phyloP scores from a whole-genome alignment of 2,888 invertebrate species.

The Copidosoma aretas region DNA sequence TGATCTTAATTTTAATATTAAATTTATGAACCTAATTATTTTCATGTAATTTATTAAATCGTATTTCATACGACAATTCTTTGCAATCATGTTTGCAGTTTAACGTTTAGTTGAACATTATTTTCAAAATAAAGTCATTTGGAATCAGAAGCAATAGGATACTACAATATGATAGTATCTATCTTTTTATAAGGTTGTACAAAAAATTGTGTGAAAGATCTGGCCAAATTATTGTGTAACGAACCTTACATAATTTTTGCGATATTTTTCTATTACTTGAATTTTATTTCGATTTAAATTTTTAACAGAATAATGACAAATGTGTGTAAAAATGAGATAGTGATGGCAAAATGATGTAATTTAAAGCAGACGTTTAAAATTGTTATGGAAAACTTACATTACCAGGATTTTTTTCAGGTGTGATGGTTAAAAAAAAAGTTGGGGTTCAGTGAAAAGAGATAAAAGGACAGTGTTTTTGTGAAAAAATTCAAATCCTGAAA shows the following conservation, averaged over 20 bases:
- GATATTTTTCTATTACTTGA: neutral
- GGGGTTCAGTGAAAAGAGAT: constrained; percentile 33
- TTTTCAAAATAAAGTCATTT: too few relatives aligned
- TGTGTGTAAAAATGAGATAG: constrained; percentile 27
- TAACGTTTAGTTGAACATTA: too few relatives aligned
- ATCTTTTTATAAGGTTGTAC: constrained; percentile 18
- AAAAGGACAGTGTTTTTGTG: constrained; percentile 52
- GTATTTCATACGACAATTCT: too few relatives aligned
- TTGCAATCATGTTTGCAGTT: too few relatives aligned
- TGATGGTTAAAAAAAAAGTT: constrained; percentile 23
- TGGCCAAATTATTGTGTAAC: too few relatives aligned
- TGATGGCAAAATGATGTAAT: constrained; percentile 11
- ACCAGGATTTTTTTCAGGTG: constrained; percentile 30
- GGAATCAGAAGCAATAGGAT: too few relatives aligned
- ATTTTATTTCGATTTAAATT: constrained; percentile 19
- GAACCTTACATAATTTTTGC: too few relatives aligned
- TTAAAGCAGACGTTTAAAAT: neutral
- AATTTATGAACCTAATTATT: too few relatives aligned
- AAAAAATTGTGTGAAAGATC: neutral
- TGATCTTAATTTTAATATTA: too few relatives aligned
- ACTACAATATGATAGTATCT: constrained; percentile 4
- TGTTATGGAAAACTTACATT: constrained; percentile 20
- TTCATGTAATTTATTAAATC: too few relatives aligned
- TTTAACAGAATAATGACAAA: constrained; percentile 8
- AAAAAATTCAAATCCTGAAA: constrained; percentile 39